phyloP scores from a whole-genome alignment of 2,797 vertebrate species.

The Pipistrellus kuhlii region DNA sequence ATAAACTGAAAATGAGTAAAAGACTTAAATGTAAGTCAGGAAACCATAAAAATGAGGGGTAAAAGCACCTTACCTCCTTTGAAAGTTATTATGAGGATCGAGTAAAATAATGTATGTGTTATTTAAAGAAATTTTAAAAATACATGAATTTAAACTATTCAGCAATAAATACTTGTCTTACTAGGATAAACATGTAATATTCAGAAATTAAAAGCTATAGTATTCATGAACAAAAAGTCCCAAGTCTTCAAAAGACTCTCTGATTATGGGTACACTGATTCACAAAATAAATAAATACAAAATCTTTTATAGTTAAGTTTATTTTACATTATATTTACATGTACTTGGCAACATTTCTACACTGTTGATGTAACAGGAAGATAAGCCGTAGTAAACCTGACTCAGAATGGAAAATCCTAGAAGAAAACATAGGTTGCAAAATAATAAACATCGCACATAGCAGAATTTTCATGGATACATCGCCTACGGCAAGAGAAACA shows the following conservation, averaged over 20 bases:
- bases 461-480: no score
- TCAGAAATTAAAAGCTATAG: constrained; percentile 45
- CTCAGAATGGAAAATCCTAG: not conserved
- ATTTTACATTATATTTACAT: constrained; percentile 78
- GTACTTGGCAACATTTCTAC: constrained; percentile 72
- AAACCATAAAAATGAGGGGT: not conserved
- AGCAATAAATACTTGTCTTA: not conserved
- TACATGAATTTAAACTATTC: not conserved
- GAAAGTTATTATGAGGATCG: not conserved
- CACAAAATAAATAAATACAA: constrained; percentile 73
- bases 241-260: constrained; percentile 18
- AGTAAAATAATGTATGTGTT: not conserved
- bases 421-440: no score
- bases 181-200: constrained; percentile 13
- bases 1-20: no score
- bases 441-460: no score
- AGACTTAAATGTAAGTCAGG: no score
- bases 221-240: constrained; percentile 41
- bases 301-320: constrained; percentile 73
- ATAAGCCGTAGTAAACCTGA: constrained; percentile 17
- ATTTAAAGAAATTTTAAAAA: constrained; percentile 38
- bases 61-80: not conserved
- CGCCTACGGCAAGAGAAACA: no score
- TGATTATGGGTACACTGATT: constrained; percentile 63
- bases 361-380: constrained; percentile 65